Conservation (phyloP, 2,797 vertebrate species). For the Nyctalus aviator region DNA sequence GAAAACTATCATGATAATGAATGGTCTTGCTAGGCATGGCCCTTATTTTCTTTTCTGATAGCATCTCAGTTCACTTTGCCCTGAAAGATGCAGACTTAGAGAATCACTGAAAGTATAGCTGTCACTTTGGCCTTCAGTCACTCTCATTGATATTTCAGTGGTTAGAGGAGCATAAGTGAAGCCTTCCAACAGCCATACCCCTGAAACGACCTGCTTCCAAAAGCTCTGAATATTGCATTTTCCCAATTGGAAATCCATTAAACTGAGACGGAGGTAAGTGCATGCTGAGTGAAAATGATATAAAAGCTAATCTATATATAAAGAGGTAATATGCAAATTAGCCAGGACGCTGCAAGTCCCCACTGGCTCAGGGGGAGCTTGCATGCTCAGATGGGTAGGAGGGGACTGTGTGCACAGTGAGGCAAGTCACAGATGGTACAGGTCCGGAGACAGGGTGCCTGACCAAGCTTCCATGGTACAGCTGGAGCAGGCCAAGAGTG, state of each 20-base stretch:
- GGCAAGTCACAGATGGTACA: too few relatives aligned
- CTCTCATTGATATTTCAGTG: slow-evolving; percentile 67
- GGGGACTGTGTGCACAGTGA: too few relatives aligned
- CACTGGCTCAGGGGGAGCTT: too few relatives aligned
- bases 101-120: slow-evolving; percentile 43
- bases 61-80: slow-evolving; percentile 71
- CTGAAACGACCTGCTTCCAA: slow-evolving; percentile 59
- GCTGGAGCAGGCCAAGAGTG: too few relatives aligned
- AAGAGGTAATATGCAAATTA: too few relatives aligned
- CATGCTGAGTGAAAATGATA: slow-evolving; percentile 69
- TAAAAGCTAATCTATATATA: background rate
- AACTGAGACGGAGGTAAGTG: slow-evolving; percentile 35
- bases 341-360: too few relatives aligned
- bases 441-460: too few relatives aligned
- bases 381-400: too few relatives aligned
- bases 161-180: slow-evolving; percentile 69
- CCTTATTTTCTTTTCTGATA: slow-evolving; percentile 75
- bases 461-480: too few relatives aligned
- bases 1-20: slow-evolving; percentile 73
- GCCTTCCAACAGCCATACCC: slow-evolving; percentile 36
- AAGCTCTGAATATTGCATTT: slow-evolving; percentile 61
- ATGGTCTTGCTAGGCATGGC: slow-evolving; percentile 44
- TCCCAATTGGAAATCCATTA: slow-evolving; percentile 78
- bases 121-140: slow-evolving; percentile 58
- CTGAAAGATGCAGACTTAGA: slow-evolving; percentile 45